Evolutionary conservation across 2,888 invertebrate species (phyloP), one percentile per base, ranked within the genome.

Genomic region (Nyleta sp.): DNA sequence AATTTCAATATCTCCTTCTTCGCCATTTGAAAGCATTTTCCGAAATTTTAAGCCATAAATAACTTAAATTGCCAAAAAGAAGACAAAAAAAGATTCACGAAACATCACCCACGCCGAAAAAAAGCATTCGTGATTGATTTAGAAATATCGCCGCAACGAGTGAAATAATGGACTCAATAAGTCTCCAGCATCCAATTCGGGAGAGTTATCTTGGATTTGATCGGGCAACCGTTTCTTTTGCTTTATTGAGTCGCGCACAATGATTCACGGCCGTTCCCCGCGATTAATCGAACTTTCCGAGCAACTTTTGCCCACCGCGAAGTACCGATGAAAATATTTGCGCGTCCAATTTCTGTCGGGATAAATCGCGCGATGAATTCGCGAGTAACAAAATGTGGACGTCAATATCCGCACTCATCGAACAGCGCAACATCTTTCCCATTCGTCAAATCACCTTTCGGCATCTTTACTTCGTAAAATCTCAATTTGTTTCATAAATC

Each of bases 221-320:
- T 72, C 72, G 55, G 18, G 7, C 18, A 35, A 42, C 60, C 70
- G 42, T 60, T 70, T 42, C 64, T 64, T 64, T 48, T 57, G 46
- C 72, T 64, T 57, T 33, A 72, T 72, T 42, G 72, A 72, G 64
- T 57, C 57, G 64, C 44, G 62, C 24, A 20, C 70, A 52, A 60
- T 60, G 70, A 60, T 71, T 71, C 52, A 52, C 60, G 60, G 33
- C 20, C 22, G 55, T 72, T 57, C 22, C 22, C 18, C 28, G 24
- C 57, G 46, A 72, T 72, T 72, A 59, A 70, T 48, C 52, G 38
- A 55, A 53, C 38, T 53, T 72, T 33, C 38, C 18, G 60, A 42
- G 24, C 31, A 11, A 44, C n/a, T 53, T 65, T 52, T 22, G 44
- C 24, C 6, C 40, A 11, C 4, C 24, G 20, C 22, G 10, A 40